Percentiles rank a stretch among this genome's conserved stretches.
phyloP scores from a whole-genome alignment of 2,113 vertebrate genomes.

The Charina bottae region DNA sequence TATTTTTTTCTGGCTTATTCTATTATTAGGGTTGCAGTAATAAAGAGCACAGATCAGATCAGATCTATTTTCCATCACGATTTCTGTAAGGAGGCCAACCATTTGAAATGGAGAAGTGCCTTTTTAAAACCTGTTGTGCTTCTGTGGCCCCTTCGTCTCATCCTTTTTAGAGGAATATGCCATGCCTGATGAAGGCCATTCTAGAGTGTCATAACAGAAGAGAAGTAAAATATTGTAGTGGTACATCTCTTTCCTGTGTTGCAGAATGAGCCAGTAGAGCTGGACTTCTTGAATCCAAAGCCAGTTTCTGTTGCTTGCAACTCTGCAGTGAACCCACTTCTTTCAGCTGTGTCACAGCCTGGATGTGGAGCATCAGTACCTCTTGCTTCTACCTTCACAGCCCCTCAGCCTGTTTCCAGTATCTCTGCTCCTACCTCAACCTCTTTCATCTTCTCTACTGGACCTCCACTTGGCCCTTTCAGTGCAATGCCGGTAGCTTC shows the following conservation, averaged over 20 bases:
- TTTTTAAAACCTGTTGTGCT: not conserved
- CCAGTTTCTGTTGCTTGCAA: constrained; percentile 56
- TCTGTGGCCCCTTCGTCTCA: not conserved
- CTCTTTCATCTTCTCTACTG: constrained; percentile 67
- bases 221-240: not conserved
- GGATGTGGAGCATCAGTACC: constrained; percentile 44
- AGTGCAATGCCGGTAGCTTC: constrained; percentile 56
- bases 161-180: not conserved
- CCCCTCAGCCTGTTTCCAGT: constrained; percentile 55
- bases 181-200: not conserved
- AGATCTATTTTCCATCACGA: not conserved
- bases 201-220: not conserved
- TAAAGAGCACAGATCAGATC: not conserved
- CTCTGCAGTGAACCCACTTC: constrained; percentile 60
- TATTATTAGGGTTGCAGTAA: not conserved
- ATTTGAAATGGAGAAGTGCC: not conserved
- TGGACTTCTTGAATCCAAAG: constrained; percentile 78
- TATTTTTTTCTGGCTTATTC: constrained; percentile 15
- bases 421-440: constrained; percentile 52
- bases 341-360: constrained; percentile 52
- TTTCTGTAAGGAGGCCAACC: not conserved
- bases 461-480: constrained; percentile 47
- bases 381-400: constrained; percentile 61
- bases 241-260: constrained; percentile 36
- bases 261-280: constrained; percentile 71